Conservation (phyloP, 2,797 vertebrate genomes). For the Arnoldichthys spilopterus region DNA sequence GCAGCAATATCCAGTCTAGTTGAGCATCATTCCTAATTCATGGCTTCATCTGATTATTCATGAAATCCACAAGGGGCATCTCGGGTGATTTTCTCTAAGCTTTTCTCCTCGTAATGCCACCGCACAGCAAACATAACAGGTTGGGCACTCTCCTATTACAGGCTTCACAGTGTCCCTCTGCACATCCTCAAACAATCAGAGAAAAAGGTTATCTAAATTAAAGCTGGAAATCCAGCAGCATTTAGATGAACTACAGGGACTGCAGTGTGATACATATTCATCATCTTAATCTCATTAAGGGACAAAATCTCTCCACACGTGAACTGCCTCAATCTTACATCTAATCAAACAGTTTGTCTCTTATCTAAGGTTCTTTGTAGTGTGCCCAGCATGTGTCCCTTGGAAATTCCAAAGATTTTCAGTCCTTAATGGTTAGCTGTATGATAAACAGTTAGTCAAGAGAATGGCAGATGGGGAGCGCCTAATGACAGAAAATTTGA, state of each 20-base stretch:
- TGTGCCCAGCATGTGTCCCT: slow-evolving; percentile 30
- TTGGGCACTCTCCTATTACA: slow-evolving; percentile 30
- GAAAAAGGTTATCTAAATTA: slow-evolving; percentile 50
- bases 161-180: slow-evolving; percentile 2
- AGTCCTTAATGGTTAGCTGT: slow-evolving; percentile 33
- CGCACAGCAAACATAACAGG: slow-evolving; percentile 50
- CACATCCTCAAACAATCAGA: slow-evolving; percentile 21
- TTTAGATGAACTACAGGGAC: slow-evolving; percentile 55
- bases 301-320: slow-evolving; percentile 49
- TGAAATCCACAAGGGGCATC: slow-evolving; percentile 38
- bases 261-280: slow-evolving; percentile 54
- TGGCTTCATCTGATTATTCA: slow-evolving; percentile 54
- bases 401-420: slow-evolving; percentile 33
- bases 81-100: slow-evolving; percentile 47
- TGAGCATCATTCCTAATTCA: slow-evolving; percentile 48
- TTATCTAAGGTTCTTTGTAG: slow-evolving; percentile 41
- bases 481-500: slow-evolving; percentile 52
- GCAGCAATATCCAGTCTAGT: slow-evolving; percentile 23
- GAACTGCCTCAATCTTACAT: slow-evolving; percentile 52
- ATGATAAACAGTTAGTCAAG: slow-evolving; percentile 43
- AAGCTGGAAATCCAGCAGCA: slow-evolving; percentile 42
- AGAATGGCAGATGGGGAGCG: slow-evolving; percentile 19
- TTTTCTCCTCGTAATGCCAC: slow-evolving; percentile 41
- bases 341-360: slow-evolving; percentile 55
- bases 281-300: slow-evolving; percentile 57